Evolutionary conservation across 2,797 vertebrate species (phyloP), one percentile per base, ranked within the genome.

Genomic region (Limnodromus scolopaceus): DNA sequence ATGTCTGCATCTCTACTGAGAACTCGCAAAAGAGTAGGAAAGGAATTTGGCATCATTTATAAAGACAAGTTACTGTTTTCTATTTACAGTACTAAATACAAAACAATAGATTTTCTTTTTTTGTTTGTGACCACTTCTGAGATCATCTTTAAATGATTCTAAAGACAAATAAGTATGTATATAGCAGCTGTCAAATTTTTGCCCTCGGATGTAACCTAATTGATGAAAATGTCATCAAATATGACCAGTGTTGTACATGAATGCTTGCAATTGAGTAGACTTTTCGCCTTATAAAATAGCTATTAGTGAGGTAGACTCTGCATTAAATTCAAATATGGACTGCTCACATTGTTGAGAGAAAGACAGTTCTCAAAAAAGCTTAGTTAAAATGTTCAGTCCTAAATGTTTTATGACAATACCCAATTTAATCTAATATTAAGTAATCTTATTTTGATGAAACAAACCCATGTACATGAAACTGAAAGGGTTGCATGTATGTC

Each of bases 191-290:
- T 57, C 74, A 41, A 75, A 82, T 36, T 88, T 87, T 74, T 92
- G 36, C 39, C 78, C 71, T 77, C 45, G 82, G 74, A 77, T 61
- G 84, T 97, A 86, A 91, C 27, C 3, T 36, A 80, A 45, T 61
- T 94, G 94, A 90, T 80, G 25, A 93, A 94, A 93, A 72, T 80
- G 34, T 36, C 74, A 93, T 92, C 55, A 85, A 79, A 92, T 93
- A 92, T 20, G 39, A 68, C 27, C 6, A 20, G 32, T 13, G 58
- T 27, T 16, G 5, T 71, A 51, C 41, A 38, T 7, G 4, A 53
- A 84, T 16, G 23, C 14, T 45, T 79, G 53, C 28, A 78, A 41
- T 58, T 48, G 48, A n/a, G 41, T 45, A 65, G 11, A 61, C 49
- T 81, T 84, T 83, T 72, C 57, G 78, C 55, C 24, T 78, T 91